These are phyloP conservation scores for Neelides sp. DNA, from an alignment of 1,140 invertebrate species.

Conservation along the genomic window DNA sequence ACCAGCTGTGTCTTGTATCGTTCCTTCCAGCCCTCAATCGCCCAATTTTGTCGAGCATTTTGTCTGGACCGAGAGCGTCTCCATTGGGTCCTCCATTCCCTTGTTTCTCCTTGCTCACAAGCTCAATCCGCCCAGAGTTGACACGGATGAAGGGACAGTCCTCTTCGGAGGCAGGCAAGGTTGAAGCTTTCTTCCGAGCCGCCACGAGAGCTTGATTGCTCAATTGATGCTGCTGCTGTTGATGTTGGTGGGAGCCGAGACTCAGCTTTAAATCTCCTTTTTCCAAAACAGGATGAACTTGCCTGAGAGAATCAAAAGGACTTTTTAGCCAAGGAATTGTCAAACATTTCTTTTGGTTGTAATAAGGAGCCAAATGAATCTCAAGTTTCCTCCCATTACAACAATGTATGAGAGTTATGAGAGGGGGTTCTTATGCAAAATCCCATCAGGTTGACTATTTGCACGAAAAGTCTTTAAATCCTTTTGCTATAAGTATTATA, in stretches of 20 bases:
- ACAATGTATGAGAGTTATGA: too few species aligned
- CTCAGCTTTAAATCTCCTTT: slow-evolving; percentile 26
- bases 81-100: slow-evolving; percentile 9
- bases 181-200: slow-evolving; percentile 18
- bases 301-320: slow-evolving; percentile 10
- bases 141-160: slow-evolving; percentile 29
- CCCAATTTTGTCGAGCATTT: not conserved
- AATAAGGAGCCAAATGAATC: too few species aligned
- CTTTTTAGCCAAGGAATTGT: too few species aligned
- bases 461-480: too few species aligned
- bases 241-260: slow-evolving; percentile 18
- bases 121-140: slow-evolving; percentile 30
- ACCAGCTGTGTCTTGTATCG: slow-evolving; percentile 28
- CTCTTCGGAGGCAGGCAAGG: slow-evolving; percentile 21
- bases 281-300: slow-evolving; percentile 30
- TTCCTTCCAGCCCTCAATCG: not conserved
- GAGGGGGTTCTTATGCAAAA: too few species aligned
- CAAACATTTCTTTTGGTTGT: too few species aligned
- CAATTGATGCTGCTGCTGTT: slow-evolving; percentile 8
- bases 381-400: too few species aligned
- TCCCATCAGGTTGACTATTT: too few species aligned
- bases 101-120: slow-evolving; percentile 18
- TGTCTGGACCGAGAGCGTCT: too few species aligned
- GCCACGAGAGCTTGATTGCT: not conserved
- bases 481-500: too few species aligned